Evolutionary conservation across 2,113 vertebrate species (phyloP).

Genomic region (Lethenteron camtschaticum): DNA sequence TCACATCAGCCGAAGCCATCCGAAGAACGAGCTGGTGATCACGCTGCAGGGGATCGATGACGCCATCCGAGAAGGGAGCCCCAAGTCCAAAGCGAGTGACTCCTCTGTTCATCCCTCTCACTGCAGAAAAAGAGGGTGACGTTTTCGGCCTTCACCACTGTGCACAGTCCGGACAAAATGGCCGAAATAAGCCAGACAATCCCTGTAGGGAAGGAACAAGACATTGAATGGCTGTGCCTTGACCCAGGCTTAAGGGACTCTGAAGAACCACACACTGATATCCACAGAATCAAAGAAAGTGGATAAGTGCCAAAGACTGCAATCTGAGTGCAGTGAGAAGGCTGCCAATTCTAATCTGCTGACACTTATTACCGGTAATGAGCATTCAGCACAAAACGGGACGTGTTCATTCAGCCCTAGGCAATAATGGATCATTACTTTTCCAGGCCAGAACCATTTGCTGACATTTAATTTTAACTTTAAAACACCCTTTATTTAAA

Average conservation of each 20-base stretch:
- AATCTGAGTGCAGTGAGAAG: too few relatives aligned
- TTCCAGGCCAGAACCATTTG: too few relatives aligned
- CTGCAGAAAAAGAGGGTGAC: not conserved
- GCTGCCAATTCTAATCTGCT: too few relatives aligned
- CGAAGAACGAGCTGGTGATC: not conserved
- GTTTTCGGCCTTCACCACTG: not conserved
- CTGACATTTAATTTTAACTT: too few relatives aligned
- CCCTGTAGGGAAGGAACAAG: constrained; percentile 30
- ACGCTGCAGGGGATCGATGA: not conserved
- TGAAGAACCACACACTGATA: constrained; percentile 32
- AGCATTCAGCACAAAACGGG: too few relatives aligned
- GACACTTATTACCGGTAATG: too few relatives aligned
- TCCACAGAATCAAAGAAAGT: constrained; percentile 25
- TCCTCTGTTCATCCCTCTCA: not conserved
- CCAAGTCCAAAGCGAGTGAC: not conserved
- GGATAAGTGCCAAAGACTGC: too few relatives aligned
- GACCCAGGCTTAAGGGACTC: constrained; percentile 41
- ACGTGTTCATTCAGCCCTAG: too few relatives aligned
- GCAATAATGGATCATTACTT: too few relatives aligned
- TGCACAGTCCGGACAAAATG: constrained; percentile 16
- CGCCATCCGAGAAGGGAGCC: not conserved
- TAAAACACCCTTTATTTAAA: too few relatives aligned
- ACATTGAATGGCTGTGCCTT: constrained; percentile 43
- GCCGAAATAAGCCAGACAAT: not conserved
- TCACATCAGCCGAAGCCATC: constrained; percentile 4